Conservation (phyloP, 2,113 vertebrate genomes). For the Miniopterus natalensis region DNA sequence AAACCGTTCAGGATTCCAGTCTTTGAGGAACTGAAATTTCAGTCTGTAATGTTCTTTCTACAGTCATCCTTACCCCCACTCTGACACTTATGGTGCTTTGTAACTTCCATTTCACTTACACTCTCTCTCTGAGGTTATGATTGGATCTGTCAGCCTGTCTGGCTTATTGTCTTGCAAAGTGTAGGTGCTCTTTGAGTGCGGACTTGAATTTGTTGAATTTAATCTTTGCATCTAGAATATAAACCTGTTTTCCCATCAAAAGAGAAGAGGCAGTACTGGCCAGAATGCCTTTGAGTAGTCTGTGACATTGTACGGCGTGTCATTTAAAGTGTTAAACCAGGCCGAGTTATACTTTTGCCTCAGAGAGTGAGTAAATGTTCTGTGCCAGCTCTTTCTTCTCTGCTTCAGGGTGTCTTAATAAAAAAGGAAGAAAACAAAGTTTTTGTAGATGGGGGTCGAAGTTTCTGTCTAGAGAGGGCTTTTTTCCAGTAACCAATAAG, state of each 20-base stretch:
- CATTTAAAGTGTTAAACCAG: slow-evolving; percentile 27
- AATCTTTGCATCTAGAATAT: slow-evolving; percentile 36
- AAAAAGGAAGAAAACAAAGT: slow-evolving; percentile 40
- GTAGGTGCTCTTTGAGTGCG: not conserved
- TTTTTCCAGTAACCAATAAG: not conserved
- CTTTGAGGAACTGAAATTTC: slow-evolving; percentile 49
- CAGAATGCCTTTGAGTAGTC: slow-evolving; percentile 17
- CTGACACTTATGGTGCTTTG: not conserved
- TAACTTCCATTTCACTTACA: not conserved
- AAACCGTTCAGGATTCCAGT: not conserved
- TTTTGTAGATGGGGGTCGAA: slow-evolving; percentile 19
- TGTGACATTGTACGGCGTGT: not conserved
- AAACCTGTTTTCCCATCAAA: slow-evolving; percentile 37
- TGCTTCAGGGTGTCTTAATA: slow-evolving; percentile 5
- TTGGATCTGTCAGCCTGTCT: not conserved
- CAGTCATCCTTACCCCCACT: not conserved
- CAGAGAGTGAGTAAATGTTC: not conserved
- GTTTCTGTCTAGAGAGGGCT: not conserved
- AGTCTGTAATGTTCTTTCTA: slow-evolving; percentile 69
- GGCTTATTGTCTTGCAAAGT: not conserved
- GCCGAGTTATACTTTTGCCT: not conserved
- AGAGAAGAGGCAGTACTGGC: not conserved
- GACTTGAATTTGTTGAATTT: slow-evolving; percentile 36
- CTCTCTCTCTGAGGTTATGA: not conserved
- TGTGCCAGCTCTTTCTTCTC: not conserved